Percentiles rank a stretch among this genome's conserved stretches.
These are phyloP conservation scores for Cervus canadensis DNA, from an alignment of 2,113 vertebrate genomes.

Conservation along the genomic window DNA sequence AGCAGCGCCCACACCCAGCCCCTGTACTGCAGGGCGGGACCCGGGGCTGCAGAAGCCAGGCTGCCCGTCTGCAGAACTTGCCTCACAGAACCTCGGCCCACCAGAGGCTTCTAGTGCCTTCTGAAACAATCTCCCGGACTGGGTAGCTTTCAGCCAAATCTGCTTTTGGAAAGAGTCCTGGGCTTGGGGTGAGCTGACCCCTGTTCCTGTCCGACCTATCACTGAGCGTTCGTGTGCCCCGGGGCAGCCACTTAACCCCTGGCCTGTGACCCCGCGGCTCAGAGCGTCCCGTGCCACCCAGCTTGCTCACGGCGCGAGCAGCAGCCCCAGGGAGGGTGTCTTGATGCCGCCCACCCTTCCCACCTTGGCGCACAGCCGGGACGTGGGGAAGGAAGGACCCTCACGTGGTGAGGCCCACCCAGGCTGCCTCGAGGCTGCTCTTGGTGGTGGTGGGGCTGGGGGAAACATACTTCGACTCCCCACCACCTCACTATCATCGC, in stretches of 20 bases:
- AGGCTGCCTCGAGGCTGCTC: background rate
- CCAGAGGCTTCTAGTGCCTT: background rate
- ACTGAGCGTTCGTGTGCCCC: background rate
- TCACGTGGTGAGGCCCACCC: fast-evolving
- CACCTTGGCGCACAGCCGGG: fast-evolving
- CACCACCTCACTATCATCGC: fast-evolving
- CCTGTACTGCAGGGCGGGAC: fast-evolving
- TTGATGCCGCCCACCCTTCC: background rate
- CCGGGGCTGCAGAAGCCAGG: fast-evolving
- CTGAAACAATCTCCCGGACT: fast-evolving
- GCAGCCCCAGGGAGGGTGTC: fast-evolving
- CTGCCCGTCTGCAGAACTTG: fast-evolving
- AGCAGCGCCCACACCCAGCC: background rate
- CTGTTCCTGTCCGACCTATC: background rate
- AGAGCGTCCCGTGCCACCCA: background rate
- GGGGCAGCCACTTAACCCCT: slow-evolving; percentile 15
- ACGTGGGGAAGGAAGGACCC: background rate
- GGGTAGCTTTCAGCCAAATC: background rate
- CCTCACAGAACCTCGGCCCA: background rate
- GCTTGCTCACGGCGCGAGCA: fast-evolving
- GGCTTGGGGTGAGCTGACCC: background rate
- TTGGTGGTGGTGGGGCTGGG: fast-evolving
- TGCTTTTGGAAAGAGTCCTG: background rate
- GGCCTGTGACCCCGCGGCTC: background rate
- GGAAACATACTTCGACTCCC: fast-evolving